Conservation (phyloP, 2,797 vertebrate species). For the Phyllotis vaccarum region DNA sequence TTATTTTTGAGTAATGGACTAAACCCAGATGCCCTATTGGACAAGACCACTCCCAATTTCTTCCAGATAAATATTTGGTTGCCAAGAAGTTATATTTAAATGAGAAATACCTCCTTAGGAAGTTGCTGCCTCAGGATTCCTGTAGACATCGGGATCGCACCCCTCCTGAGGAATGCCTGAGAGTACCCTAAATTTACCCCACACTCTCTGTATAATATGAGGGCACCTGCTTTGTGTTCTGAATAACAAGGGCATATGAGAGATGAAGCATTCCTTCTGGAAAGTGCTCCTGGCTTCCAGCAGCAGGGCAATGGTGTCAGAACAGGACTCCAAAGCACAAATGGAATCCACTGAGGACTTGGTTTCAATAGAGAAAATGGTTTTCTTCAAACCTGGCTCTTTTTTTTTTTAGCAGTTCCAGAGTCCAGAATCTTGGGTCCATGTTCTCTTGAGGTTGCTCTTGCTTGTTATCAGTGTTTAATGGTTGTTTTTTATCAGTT, state of each 20-base stretch:
- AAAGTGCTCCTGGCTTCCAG: neutral
- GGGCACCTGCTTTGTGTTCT: neutral
- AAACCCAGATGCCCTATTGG: conserved; percentile 83
- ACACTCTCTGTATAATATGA: neutral
- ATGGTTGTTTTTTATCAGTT: neutral
- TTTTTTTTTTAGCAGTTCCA: neutral
- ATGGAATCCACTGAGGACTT: neutral
- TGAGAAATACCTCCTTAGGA: conserved; percentile 70
- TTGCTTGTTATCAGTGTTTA: neutral
- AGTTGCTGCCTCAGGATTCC: conserved; percentile 70
- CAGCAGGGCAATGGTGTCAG: neutral
- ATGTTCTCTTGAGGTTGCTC: conserved; percentile 9
- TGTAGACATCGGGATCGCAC: conserved; percentile 71
- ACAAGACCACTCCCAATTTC: conserved; percentile 76
- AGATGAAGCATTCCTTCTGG: neutral
- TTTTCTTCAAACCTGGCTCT: neutral
- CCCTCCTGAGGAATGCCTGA: conserved; percentile 67
- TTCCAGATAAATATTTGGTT: conserved; percentile 84
- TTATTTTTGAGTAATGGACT: conserved; percentile 86
- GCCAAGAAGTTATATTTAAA: conserved; percentile 82
- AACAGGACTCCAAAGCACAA: neutral
- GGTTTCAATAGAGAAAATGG: neutral
- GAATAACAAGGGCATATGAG: neutral
- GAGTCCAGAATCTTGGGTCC: neutral
- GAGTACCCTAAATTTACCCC: neutral